These are phyloP conservation scores for Argopecten irradians DNA, from an alignment of 1,140 invertebrate species.

Conservation along the genomic window DNA sequence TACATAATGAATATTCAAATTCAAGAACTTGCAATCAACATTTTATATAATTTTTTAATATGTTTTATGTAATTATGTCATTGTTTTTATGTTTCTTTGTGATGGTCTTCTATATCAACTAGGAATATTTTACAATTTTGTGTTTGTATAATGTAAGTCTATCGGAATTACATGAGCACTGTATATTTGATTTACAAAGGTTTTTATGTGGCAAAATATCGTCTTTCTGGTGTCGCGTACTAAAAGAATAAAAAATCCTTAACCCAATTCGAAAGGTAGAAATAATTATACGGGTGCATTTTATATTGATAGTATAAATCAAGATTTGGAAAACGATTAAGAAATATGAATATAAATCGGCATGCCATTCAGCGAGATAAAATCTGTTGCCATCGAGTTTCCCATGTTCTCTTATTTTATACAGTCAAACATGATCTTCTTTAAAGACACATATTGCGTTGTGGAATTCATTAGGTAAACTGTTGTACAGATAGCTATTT, in stretches of 20 bases:
- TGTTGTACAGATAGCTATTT: too few species aligned
- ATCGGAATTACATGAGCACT: not conserved
- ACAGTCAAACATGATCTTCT: not conserved
- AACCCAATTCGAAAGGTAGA: not conserved
- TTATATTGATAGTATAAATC: not conserved
- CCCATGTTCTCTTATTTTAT: not conserved
- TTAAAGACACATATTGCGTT: not conserved
- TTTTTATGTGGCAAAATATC: not conserved
- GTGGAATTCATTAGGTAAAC: not conserved
- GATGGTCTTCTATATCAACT: too few species aligned
- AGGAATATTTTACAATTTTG: too few species aligned
- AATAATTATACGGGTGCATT: not conserved
- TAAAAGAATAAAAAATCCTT: not conserved
- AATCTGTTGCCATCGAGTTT: not conserved
- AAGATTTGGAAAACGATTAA: not conserved
- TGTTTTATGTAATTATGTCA: too few species aligned
- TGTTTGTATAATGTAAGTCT: not conserved
- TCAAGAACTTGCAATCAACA: too few species aligned
- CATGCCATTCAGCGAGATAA: constrained; percentile 10
- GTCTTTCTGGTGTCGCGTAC: not conserved
- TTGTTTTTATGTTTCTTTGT: too few species aligned
- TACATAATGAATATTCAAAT: too few species aligned
- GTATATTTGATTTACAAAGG: not conserved
- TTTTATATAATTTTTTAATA: too few species aligned
- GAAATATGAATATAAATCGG: not conserved